These are phyloP conservation scores for Pseudachorutes palmiensis DNA, from an alignment of 1,140 invertebrate species.

Conservation along the genomic window DNA sequence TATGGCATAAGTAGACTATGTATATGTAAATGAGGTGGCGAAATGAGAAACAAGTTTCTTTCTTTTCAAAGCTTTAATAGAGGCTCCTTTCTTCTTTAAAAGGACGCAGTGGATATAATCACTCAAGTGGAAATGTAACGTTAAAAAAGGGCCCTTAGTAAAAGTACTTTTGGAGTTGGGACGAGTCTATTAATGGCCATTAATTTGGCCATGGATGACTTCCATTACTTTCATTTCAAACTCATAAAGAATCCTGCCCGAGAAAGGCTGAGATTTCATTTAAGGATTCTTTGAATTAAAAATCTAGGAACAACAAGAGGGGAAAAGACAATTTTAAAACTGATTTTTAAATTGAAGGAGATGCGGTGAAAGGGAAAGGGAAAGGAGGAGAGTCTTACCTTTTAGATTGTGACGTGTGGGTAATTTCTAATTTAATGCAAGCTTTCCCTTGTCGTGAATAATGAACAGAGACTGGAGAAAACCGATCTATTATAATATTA, in stretches of 20 bases:
- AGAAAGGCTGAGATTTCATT: conserved; percentile 2
- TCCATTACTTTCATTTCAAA: conserved; percentile 12
- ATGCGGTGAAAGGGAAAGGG: neutral
- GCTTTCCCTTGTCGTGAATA: neutral
- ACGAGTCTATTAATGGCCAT: conserved; percentile 33
- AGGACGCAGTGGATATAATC: conserved; percentile 13
- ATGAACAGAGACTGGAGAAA: neutral
- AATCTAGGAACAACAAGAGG: conserved; percentile 2
- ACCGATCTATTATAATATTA: conserved; percentile 17
- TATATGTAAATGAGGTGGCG: conserved; percentile 29
- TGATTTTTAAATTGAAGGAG: neutral
- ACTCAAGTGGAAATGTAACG: neutral
- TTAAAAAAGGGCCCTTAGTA: neutral
- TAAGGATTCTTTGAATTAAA: neutral
- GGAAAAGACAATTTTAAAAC: neutral
- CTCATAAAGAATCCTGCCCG: neutral
- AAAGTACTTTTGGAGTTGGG: neutral
- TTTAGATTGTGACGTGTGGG: too few species aligned
- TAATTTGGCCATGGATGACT: conserved; percentile 18
- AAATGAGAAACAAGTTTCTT: conserved; percentile 25
- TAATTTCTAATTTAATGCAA: conserved; percentile 9
- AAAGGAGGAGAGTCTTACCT: neutral
- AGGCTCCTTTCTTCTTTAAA: neutral
- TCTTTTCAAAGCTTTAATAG: conserved; percentile 11
- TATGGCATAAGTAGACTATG: conserved; percentile 12